Evolutionary conservation across 2,113 vertebrate species (phyloP).

Genomic region (Peromyscus leucopus): DNA sequence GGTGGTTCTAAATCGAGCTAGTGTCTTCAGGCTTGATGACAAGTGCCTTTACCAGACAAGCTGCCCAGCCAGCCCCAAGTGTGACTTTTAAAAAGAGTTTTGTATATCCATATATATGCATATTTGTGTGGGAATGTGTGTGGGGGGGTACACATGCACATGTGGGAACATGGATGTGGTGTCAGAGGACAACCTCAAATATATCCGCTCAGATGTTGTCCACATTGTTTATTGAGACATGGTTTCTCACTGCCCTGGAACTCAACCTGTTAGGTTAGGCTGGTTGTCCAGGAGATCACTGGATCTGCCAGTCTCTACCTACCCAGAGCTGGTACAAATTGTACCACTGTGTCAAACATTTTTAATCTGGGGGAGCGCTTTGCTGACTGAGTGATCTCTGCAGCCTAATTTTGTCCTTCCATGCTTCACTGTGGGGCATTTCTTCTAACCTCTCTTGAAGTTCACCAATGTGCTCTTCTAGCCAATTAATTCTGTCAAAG

Average conservation of each 20-base stretch:
- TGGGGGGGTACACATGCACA: not conserved
- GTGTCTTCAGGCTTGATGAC: not conserved
- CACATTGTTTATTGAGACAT: not conserved
- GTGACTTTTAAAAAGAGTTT: not conserved
- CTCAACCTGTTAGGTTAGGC: not conserved
- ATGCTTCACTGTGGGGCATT: not conserved
- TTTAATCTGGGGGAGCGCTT: not conserved
- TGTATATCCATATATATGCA: not conserved
- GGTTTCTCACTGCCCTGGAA: not conserved
- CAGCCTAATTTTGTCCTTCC: not conserved
- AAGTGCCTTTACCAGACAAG: not conserved
- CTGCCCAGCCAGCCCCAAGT: not conserved
- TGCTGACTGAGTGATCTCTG: not conserved
- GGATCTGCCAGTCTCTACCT: not conserved
- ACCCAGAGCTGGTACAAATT: not conserved
- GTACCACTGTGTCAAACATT: not conserved
- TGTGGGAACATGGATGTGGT: not conserved
- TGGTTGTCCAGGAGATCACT: not conserved
- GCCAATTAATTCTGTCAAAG: not conserved
- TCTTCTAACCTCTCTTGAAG: not conserved
- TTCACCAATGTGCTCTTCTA: not conserved
- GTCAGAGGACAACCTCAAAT: not conserved
- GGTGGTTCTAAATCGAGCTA: too few relatives aligned
- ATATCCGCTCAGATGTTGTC: not conserved
- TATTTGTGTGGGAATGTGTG: not conserved